A percentile compares a stretch with the other conserved stretches of the same genome.
Evolutionary conservation across 2,113 vertebrate species (phyloP).

Genomic region (Turdus rufiventris): DNA sequence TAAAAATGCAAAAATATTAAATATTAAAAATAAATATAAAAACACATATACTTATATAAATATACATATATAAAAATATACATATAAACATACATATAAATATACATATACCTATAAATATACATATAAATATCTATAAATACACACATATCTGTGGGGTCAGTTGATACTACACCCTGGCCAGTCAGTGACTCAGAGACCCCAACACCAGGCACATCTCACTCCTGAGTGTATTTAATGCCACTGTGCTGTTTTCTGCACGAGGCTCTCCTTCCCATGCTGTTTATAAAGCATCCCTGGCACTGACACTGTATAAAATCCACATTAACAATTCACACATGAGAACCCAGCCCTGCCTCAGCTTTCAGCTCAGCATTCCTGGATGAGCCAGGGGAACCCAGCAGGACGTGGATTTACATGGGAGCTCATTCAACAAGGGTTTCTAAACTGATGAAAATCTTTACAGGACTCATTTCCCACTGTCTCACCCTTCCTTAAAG

Average conservation of each 20-base stretch:
- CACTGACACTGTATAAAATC: background rate
- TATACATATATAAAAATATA: too few relatives aligned
- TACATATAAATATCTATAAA: too few relatives aligned
- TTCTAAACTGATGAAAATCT: background rate
- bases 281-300: background rate
- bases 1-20: too few relatives aligned
- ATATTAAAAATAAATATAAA: too few relatives aligned
- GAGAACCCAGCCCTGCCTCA: background rate
- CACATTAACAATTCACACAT: background rate
- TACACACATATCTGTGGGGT: background rate
- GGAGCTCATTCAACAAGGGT: background rate
- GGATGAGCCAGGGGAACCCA: background rate
- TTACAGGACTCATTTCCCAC: background rate
- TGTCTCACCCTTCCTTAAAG: background rate
- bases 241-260: background rate
- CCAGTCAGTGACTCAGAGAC: background rate
- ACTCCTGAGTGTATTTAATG: rapidly evolving
- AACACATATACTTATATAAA: too few relatives aligned
- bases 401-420: background rate
- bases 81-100: too few relatives aligned
- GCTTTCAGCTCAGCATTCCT: background rate
- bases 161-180: too few relatives aligned
- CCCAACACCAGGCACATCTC: rapidly evolving
- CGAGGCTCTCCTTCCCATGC: background rate
- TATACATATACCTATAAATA: too few relatives aligned